Percentiles rank a stretch among this genome's conserved stretches.
These are phyloP conservation scores for Cinclus cinclus DNA, from an alignment of 2,113 vertebrate species.

Conservation along the genomic window DNA sequence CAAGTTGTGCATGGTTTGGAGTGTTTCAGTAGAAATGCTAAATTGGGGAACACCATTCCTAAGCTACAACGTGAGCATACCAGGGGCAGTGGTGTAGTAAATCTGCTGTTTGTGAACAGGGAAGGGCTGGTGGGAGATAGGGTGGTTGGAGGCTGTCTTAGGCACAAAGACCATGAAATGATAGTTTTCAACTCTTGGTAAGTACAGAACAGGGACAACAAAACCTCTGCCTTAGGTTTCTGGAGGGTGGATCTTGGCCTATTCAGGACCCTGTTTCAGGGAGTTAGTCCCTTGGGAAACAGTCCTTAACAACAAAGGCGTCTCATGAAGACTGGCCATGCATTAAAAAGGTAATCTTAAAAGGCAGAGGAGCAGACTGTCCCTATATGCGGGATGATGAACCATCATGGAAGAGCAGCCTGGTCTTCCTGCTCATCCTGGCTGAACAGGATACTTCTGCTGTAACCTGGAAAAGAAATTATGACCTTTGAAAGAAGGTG, in stretches of 20 bases:
- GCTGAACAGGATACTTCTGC: not conserved
- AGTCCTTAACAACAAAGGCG: not conserved
- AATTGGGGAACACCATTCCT: not conserved
- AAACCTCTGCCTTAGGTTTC: not conserved
- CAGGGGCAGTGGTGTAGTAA: not conserved
- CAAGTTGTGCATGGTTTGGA: not conserved
- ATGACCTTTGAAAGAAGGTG: not conserved
- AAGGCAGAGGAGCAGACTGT: not conserved
- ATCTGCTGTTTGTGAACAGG: not conserved
- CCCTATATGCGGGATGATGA: accelerated
- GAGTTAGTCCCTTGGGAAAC: not conserved
- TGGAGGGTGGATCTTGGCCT: not conserved
- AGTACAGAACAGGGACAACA: not conserved
- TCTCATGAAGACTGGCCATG: not conserved
- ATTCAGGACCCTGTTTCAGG: not conserved
- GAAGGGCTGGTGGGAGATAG: not conserved
- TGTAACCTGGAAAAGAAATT: not conserved
- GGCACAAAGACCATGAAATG: not conserved
- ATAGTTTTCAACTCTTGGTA: not conserved
- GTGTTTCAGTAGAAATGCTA: not conserved
- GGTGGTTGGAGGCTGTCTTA: too few species aligned
- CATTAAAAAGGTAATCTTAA: not conserved
- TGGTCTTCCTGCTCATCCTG: not conserved
- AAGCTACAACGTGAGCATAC: not conserved
- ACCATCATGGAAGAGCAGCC: not conserved